A percentile compares a stretch with the other conserved stretches of the same genome.
Evolutionary conservation across 2,888 invertebrate genomes (phyloP).

Genomic region (Pycnomerus fuliginosus): DNA sequence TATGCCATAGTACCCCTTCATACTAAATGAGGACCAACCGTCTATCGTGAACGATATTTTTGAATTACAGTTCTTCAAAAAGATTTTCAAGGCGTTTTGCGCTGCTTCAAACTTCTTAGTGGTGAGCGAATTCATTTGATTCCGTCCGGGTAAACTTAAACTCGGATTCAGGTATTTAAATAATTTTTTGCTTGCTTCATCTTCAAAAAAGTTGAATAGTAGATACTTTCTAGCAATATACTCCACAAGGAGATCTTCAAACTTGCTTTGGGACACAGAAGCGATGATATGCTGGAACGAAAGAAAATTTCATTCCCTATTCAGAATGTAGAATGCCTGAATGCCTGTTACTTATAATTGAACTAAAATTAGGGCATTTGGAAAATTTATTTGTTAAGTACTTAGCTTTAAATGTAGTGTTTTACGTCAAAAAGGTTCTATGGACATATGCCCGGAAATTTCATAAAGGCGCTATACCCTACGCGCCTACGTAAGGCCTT

Average conservation of each 20-base stretch:
- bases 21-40: conserved; percentile 32
- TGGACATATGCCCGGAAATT: too few relatives aligned
- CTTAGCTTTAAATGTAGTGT: too few relatives aligned
- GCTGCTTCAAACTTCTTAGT: conserved; percentile 1
- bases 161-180: conserved; percentile 17
- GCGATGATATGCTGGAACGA: background rate
- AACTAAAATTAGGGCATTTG: too few relatives aligned
- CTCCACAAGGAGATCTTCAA: conserved; percentile 4
- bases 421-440: too few relatives aligned
- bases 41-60: conserved; percentile 33
- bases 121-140: conserved; percentile 10
- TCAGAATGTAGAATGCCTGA: too few relatives aligned
- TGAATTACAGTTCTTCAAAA: conserved; percentile 21
- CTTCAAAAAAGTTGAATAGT: conserved; percentile 20
- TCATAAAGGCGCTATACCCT: too few relatives aligned
- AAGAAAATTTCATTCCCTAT: too few relatives aligned
- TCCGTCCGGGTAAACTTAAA: conserved; percentile 9
- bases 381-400: too few relatives aligned
- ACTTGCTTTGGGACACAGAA: background rate
- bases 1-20: conserved; percentile 30
- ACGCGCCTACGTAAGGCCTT: too few relatives aligned
- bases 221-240: conserved; percentile 17
- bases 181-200: conserved; percentile 7
- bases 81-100: conserved; percentile 12
- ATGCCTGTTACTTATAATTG: too few relatives aligned